Conservation (phyloP, 1,140 invertebrate species). For the Hylaeus anthracinus region DNA sequence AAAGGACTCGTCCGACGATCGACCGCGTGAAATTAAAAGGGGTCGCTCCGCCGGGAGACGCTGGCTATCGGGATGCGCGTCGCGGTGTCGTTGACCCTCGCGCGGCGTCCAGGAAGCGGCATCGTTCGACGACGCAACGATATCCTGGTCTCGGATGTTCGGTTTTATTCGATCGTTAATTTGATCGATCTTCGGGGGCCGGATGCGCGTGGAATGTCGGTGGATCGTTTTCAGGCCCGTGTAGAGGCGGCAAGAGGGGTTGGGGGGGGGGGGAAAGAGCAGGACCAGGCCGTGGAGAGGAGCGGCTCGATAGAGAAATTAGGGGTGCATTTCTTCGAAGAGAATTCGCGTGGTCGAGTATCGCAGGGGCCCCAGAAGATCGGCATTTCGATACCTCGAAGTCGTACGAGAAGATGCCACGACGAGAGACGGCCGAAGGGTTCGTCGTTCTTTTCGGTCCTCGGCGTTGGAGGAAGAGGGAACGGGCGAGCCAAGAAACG, state of each 20-base stretch:
- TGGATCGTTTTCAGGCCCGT: conserved; percentile 7
- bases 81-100: conserved; percentile 52
- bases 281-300: neutral
- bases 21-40: conserved; percentile 65
- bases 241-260: neutral
- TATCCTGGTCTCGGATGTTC: neutral
- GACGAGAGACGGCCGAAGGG: conserved; percentile 22
- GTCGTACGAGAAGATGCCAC: conserved; percentile 16
- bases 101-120: conserved; percentile 44
- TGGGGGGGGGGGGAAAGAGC: neutral
- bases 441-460: conserved; percentile 37
- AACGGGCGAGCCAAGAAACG: neutral
- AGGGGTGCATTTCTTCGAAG: conserved; percentile 26
- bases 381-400: conserved; percentile 47
- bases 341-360: conserved; percentile 25
- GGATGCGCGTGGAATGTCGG: conserved; percentile 38
- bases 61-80: conserved; percentile 43
- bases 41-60: conserved; percentile 9
- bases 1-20: conserved; percentile 59
- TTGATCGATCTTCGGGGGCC: conserved; percentile 36
- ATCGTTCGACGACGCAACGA: neutral
- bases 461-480: neutral
- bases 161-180: conserved; percentile 45
- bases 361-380: conserved; percentile 34
- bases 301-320: conserved; percentile 42